These are phyloP conservation scores for Hemitrygon akajei DNA, from an alignment of 2,797 vertebrate genomes.

Conservation along the genomic window DNA sequence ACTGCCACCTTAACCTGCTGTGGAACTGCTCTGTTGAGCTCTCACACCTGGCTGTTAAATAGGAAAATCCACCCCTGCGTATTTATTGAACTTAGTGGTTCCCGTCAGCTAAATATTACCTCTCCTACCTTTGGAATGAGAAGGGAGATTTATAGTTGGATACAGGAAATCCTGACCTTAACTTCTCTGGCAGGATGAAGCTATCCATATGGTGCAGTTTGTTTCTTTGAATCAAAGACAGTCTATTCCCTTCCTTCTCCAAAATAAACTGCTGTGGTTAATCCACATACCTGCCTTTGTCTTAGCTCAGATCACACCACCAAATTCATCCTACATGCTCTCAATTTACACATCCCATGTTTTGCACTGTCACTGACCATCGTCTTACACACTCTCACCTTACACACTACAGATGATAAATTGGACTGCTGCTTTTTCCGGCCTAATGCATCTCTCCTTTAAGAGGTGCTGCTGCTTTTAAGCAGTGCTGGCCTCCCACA, in stretches of 20 bases:
- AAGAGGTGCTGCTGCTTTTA: not conserved
- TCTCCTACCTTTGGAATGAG: constrained; percentile 17
- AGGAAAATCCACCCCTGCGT: not conserved
- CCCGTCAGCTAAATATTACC: not conserved
- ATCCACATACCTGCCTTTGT: constrained; percentile 2
- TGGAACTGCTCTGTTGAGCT: not conserved
- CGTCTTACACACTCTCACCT: not conserved
- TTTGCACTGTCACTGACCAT: not conserved
- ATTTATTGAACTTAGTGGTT: constrained; percentile 4
- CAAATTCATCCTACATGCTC: not conserved
- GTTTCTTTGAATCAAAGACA: constrained; percentile 11
- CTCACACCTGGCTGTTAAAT: not conserved
- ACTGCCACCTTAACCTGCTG: too few species aligned
- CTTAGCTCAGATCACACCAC: not conserved
- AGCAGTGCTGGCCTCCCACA: too few species aligned
- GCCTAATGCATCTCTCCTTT: not conserved
- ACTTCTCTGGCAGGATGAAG: not conserved
- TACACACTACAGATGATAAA: not conserved
- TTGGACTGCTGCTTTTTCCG: not conserved
- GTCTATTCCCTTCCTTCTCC: not conserved
- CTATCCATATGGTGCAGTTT: constrained; percentile 1
- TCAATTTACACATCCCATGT: not conserved
- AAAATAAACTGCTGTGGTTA: not conserved
- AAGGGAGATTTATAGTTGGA: constrained; percentile 16
- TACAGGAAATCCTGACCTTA: constrained; percentile 32